These are phyloP conservation scores for Latheticus oryzae DNA, from an alignment of 2,888 invertebrate species.

Conservation along the genomic window DNA sequence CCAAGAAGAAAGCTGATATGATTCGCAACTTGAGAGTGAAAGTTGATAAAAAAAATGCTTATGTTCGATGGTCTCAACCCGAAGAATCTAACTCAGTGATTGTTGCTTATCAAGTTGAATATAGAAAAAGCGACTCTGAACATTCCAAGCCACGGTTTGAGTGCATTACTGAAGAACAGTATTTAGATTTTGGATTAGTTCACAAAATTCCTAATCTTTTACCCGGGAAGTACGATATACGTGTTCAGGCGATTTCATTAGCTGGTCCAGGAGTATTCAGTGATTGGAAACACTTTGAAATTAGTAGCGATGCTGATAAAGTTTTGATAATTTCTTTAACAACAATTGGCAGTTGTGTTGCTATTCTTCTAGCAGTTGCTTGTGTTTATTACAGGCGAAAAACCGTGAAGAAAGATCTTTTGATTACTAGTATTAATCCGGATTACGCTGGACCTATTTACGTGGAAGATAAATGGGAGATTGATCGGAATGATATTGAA, in stretches of 20 bases:
- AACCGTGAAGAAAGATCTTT: slow-evolving; percentile 60
- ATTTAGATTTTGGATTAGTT: neutral
- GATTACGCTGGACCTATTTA: slow-evolving; percentile 72
- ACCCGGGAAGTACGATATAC: slow-evolving; percentile 71
- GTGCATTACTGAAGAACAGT: slow-evolving; percentile 66
- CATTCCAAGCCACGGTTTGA: slow-evolving; percentile 59
- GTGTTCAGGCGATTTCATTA: slow-evolving; percentile 71
- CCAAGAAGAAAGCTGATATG: slow-evolving; percentile 63
- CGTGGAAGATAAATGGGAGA: slow-evolving; percentile 79
- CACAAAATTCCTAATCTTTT: slow-evolving; percentile 59
- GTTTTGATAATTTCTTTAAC: slow-evolving; percentile 15
- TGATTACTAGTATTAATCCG: slow-evolving; percentile 74
- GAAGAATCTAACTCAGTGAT: slow-evolving; percentile 74
- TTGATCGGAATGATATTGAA: slow-evolving; percentile 71
- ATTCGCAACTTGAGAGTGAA: slow-evolving; percentile 53
- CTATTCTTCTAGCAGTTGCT: slow-evolving; percentile 43
- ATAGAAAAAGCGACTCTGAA: slow-evolving; percentile 63
- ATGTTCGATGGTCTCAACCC: slow-evolving; percentile 71
- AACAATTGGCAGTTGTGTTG: slow-evolving; percentile 44
- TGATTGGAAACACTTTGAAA: slow-evolving; percentile 46
- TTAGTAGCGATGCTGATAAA: slow-evolving; percentile 29
- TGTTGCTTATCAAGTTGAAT: slow-evolving; percentile 72
- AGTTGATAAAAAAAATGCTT: slow-evolving; percentile 46
- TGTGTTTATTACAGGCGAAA: slow-evolving; percentile 56
- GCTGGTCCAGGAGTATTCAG: slow-evolving; percentile 68